Percentiles rank a stretch among this genome's conserved stretches.
These are phyloP conservation scores for Xestobium rufovillosum DNA, from an alignment of 2,888 invertebrate species.

Conservation along the genomic window DNA sequence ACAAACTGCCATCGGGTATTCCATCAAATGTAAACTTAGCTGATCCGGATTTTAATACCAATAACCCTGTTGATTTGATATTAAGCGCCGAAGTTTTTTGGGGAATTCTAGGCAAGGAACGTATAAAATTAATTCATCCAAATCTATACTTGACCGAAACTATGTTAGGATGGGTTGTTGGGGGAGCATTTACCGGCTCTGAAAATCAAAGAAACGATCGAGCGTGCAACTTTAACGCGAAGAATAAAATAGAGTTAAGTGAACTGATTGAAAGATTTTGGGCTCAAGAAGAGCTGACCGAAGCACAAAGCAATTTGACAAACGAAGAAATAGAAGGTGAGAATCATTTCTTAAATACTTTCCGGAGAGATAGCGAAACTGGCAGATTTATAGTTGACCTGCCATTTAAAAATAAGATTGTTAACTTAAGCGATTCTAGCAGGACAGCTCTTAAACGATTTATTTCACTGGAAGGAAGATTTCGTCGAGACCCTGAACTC, in stretches of 20 bases:
- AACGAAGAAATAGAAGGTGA: constrained; percentile 6
- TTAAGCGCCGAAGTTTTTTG: constrained; percentile 9
- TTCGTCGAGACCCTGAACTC: background rate
- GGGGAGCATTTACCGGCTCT: constrained; percentile 1
- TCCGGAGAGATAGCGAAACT: background rate
- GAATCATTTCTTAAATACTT: constrained; percentile 7
- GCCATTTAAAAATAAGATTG: background rate
- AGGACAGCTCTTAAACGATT: background rate
- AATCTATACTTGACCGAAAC: constrained; percentile 5
- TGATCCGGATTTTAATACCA: too few species aligned
- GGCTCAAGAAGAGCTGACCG: constrained; percentile 7
- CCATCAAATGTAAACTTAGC: too few species aligned
- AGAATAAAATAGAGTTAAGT: background rate
- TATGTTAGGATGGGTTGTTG: constrained; percentile 7
- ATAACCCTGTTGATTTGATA: constrained; percentile 1
- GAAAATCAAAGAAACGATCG: background rate
- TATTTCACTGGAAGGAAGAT: constrained; percentile 1
- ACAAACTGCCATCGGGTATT: too few species aligned
- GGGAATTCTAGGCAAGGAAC: background rate
- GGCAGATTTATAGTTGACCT: background rate
- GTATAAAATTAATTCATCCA: constrained; percentile 6
- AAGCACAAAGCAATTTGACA: background rate
- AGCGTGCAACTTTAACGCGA: constrained; percentile 4
- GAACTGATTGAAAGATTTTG: constrained; percentile 5
- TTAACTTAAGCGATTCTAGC: background rate